Conservation (phyloP, 2,797 vertebrate genomes). For the Microctenopoma steveboyesi region DNA sequence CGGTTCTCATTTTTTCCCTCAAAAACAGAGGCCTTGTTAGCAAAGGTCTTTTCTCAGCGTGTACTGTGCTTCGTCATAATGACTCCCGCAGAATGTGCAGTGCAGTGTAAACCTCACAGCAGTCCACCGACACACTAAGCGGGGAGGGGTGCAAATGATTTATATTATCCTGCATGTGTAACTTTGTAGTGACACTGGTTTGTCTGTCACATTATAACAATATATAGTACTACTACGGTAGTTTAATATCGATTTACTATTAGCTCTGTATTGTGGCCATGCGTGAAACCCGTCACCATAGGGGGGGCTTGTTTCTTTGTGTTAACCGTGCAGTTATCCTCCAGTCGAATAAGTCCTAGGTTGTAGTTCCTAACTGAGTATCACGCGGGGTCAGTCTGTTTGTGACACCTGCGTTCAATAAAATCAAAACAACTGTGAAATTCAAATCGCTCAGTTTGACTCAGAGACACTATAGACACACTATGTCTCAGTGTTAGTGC, state of each 20-base stretch:
- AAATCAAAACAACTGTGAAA: no score
- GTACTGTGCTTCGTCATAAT: conserved; percentile 41
- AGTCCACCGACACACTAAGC: background rate
- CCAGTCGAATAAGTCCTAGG: no score
- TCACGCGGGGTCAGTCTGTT: no score
- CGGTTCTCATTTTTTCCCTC: conserved; percentile 42
- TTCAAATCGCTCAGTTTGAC: no score
- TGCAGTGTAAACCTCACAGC: conserved; percentile 7
- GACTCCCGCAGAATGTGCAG: conserved; percentile 8
- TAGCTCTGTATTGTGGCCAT: background rate
- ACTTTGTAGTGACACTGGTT: background rate
- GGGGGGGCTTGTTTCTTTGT: background rate
- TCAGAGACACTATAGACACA: no score
- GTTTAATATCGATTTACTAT: background rate
- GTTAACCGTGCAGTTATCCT: background rate
- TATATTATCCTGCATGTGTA: background rate
- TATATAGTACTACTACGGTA: no score
- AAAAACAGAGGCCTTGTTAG: conserved; percentile 28
- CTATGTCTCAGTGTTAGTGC: no score
- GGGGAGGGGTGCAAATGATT: background rate
- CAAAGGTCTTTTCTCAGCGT: conserved; percentile 43
- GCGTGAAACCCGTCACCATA: background rate
- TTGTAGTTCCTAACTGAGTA: background rate
- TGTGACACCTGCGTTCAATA: no score
- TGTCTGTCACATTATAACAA: background rate